Conservation (phyloP, 1,140 invertebrate species). For the Megathymus violae region DNA sequence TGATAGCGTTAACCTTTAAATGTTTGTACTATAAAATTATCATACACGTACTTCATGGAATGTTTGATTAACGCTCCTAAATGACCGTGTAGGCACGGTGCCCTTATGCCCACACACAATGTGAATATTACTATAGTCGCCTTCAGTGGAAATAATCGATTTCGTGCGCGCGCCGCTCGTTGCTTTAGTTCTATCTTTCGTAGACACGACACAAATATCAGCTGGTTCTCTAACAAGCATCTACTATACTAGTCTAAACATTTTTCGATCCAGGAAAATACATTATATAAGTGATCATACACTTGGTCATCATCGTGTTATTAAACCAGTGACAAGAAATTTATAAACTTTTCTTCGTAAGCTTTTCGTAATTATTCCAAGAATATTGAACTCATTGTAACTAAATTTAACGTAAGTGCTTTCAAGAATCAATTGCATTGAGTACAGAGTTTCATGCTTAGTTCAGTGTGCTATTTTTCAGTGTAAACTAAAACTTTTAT, state of each 20-base stretch:
- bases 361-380: neutral
- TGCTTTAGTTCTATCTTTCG: conserved; percentile 8
- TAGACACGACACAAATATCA: conserved; percentile 23
- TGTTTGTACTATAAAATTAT: too few species aligned
- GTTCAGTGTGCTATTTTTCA: too few species aligned
- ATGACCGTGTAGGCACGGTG: conserved; percentile 39
- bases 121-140: conserved; percentile 43
- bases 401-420: too few species aligned
- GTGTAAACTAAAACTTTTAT: conserved; percentile 26
- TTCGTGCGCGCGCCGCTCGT: conserved; percentile 66
- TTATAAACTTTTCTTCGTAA: too few species aligned
- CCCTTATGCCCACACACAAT: conserved; percentile 45
- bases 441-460: neutral
- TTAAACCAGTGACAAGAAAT: too few species aligned
- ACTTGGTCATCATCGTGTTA: too few species aligned
- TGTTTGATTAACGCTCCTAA: neutral
- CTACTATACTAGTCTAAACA: neutral
- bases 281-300: neutral
- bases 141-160: conserved; percentile 65
- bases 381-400: neutral
- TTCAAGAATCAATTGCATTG: too few species aligned
- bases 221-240: conserved; percentile 9
- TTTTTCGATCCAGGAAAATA: neutral
- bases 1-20: too few species aligned
- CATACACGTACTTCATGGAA: neutral